A percentile compares a stretch with the other conserved stretches of the same genome.
Conservation (phyloP, 2,797 vertebrate genomes). For the Danio kyathit region DNA sequence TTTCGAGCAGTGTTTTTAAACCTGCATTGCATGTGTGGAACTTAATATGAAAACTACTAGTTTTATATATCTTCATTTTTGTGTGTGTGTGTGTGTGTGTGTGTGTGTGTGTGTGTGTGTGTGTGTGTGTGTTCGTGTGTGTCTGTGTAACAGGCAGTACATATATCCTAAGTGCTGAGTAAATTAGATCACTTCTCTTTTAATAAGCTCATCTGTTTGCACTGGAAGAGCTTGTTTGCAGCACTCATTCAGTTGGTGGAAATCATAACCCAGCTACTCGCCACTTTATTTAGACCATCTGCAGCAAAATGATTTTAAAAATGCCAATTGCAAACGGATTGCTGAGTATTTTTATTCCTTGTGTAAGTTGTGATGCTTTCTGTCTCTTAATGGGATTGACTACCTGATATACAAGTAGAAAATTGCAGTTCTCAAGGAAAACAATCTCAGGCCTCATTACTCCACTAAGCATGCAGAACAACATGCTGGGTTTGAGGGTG, state of each 20-base stretch:
- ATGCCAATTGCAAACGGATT: background rate
- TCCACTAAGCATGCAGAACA: slow-evolving; percentile 3
- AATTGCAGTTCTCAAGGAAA: background rate
- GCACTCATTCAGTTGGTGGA: background rate
- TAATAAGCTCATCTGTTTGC: background rate
- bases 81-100: too few relatives aligned
- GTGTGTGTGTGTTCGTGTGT: too few relatives aligned
- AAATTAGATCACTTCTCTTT: background rate
- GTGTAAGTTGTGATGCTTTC: background rate
- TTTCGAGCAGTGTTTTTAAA: too few relatives aligned
- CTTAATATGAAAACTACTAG: too few relatives aligned
- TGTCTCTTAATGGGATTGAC: slow-evolving; percentile 13
- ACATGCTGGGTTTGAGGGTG: background rate
- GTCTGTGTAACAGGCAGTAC: too few relatives aligned
- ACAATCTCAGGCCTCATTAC: background rate
- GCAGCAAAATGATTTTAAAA: slow-evolving; percentile 4
- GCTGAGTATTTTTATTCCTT: background rate
- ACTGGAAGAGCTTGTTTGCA: background rate
- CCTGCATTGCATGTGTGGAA: too few relatives aligned
- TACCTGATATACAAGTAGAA: slow-evolving; percentile 7
- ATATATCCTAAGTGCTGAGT: background rate
- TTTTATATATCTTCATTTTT: too few relatives aligned
- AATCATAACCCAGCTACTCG: background rate
- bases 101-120: too few relatives aligned
- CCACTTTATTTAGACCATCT: background rate